Evolutionary conservation across 1,140 invertebrate genomes (phyloP).

Genomic region (Drosophila jambulina): DNA sequence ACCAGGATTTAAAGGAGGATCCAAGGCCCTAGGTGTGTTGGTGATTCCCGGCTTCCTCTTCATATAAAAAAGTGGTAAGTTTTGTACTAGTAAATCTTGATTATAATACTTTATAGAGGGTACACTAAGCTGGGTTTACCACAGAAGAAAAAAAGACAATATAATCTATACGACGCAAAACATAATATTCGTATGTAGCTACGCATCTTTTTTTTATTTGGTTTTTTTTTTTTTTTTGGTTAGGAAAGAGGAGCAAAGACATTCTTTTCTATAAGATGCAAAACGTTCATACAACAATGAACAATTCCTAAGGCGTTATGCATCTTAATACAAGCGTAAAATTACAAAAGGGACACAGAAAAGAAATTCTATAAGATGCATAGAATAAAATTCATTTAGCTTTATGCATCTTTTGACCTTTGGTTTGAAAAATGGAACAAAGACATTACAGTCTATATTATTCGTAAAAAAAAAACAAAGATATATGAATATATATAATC

Average conservation of each 20-base stretch:
- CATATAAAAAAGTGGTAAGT: constrained; percentile 6
- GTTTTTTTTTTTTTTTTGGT: too few relatives aligned
- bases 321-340: neutral
- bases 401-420: neutral
- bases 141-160: neutral
- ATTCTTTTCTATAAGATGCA: too few relatives aligned
- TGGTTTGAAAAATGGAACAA: too few relatives aligned
- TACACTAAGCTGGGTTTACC: neutral
- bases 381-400: neutral
- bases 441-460: too few relatives aligned
- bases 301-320: neutral
- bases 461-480: neutral
- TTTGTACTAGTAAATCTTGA: rapidly evolving
- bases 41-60: neutral
- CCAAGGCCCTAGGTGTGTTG: neutral
- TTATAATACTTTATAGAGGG: neutral
- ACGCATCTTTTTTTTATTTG: too few relatives aligned
- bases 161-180: neutral
- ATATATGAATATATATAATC: neutral
- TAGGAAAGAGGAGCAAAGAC: too few relatives aligned
- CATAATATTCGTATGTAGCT: too few relatives aligned
- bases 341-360: neutral
- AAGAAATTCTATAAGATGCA: neutral
- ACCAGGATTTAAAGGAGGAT: neutral
- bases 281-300: neutral